Evolutionary conservation across 1,140 invertebrate species (phyloP), one percentile per base, ranked within the genome.

Genomic region (Pentalonia nigronervosa): DNA sequence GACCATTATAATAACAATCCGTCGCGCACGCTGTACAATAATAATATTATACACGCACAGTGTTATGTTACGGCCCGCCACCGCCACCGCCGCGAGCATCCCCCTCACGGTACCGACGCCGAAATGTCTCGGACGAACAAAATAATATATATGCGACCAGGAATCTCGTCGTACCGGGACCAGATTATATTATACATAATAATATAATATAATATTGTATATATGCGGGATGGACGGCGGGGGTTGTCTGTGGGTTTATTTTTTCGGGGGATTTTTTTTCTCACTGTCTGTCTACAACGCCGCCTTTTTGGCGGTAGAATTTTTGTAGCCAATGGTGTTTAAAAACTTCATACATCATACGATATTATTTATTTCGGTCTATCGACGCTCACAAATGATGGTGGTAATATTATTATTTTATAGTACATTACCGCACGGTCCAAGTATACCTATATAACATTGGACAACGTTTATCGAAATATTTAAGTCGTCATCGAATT

Each of bases 1-100:
- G 41, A 25, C 86, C 36, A 48, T 87, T 48, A 53, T 88, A 88
- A 88, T 88, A 88, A 88, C 48, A 53, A 87, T 87, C 47, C 86
- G 45, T 48, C 45, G 86, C 45, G 41, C 83, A 86, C 60, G 60
- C 60, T 76, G 60, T 76, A 76, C 30, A 86, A 86, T 86, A 84
- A 84, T 84, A 86, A 86, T 87, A 87, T 36, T 87, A 87, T 48
- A 45, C 83, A 47, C 11, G 36, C 25, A 7, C 25, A 25, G 86
- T 87, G 47, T 47, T 48, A 48, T n/a, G 6, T 36, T 36, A 83
- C 86, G 86, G 47, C 14, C 36, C 83, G 47, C 25, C 47, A 14
- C 45, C 48, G 30, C 21, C 45, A 7, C 47, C 34, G 48, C 45
- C 86, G 41, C 86, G 47, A 76, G 60, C 60, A 76, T 76, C 60